Base-by-base conservation (phyloP, 2,113 vertebrate genomes). In the Beaufortia kweichowensis region DNA sequence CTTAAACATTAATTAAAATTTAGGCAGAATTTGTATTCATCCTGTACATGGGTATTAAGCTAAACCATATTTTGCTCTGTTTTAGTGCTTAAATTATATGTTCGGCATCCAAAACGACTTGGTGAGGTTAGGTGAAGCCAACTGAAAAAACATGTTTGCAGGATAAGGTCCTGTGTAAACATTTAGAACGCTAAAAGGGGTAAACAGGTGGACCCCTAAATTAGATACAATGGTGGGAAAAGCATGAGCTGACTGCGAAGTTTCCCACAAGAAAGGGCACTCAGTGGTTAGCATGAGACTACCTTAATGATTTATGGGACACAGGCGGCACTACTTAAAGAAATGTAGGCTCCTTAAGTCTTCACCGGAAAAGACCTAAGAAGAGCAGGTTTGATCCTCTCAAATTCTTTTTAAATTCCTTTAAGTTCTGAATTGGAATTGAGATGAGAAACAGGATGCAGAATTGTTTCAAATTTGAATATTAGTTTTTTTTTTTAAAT, bases 191-290 rank as follows among this genome's bases (percentile, higher is more conserved):
- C 59, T 79, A 69, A 73, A 70, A 77, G 56, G 48, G 68, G 68
- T 79, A 81, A 79, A 84, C 82, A 84, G 79, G 79, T 79, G 78
- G 77, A 19, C 35, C 46, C 68, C 74, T 66, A 65, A 79, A 77
- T 63, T 77, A 72, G 66, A n/a, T 77, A 68, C 82, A 77, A 62
- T 78, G 78, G 75, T 48, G 70, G 76, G 75, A 78, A 80, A 68
- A 46, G 72, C 60, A 61, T 70, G 76, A 75, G 71, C 17, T 60
- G 33, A 67, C 79, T 50, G 41, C 55, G 74, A 56, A 19, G 63
- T 69, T 77, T 66, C 76, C 80, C 55, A 71, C 56, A 61, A 72
- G 63, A 71, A 53, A 67, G 33, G 29, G 68, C 35, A 57, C 26
- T 74, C 55, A 57, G 15, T 12, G 46, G 41, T 43, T 26, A 77